Conservation (phyloP, 2,113 vertebrate genomes). For the Parus major region DNA sequence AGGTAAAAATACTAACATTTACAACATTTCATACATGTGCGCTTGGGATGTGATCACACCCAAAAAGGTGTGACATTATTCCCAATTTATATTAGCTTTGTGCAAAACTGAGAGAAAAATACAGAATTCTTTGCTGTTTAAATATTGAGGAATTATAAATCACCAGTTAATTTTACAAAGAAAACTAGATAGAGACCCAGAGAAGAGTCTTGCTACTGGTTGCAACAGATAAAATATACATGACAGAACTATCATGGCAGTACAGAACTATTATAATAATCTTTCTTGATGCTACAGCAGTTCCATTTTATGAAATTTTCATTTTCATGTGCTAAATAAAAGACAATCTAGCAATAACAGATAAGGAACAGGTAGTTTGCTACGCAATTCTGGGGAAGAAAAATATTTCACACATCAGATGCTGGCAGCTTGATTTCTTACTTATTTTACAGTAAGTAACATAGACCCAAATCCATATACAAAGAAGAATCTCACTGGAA, state of each 20-base stretch:
- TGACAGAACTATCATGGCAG: neutral
- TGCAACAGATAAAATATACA: neutral
- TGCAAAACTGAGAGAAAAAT: constrained; percentile 13
- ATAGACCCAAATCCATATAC: neutral
- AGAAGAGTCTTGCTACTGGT: neutral
- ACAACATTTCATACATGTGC: neutral
- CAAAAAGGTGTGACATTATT: neutral
- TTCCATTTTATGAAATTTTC: neutral
- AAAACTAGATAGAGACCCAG: neutral
- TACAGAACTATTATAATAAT: neutral
- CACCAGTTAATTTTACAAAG: neutral
- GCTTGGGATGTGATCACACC: neutral
- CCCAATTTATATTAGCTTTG: neutral
- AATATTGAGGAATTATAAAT: neutral
- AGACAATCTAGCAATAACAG: neutral
- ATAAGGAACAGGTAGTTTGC: neutral
- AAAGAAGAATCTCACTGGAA: neutral
- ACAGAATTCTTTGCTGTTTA: neutral
- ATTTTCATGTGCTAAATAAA: neutral
- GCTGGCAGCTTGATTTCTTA: neutral
- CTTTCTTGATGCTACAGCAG: neutral
- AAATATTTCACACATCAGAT: neutral
- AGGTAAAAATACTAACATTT: neutral
- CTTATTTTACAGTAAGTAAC: neutral
- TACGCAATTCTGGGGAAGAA: neutral